Evolutionary conservation across 92 coral and sea anemone species (phyloP).

Genomic region (Anthopleura xanthogrammica): DNA sequence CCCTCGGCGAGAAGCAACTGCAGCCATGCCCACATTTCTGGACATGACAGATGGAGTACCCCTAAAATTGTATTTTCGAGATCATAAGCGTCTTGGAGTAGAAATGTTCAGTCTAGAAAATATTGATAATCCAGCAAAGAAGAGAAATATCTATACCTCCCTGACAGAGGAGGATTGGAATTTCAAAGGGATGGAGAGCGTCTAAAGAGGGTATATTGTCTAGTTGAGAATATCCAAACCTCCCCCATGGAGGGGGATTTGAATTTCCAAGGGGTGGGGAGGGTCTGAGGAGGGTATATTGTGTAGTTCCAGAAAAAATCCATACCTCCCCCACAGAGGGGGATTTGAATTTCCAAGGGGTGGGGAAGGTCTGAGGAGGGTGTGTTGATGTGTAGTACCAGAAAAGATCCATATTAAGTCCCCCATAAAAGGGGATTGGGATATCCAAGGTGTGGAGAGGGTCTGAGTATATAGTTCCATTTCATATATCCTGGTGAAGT

Average conservation of each 20-base stretch:
- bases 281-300: background rate
- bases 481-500: no score
- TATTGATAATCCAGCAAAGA: no score
- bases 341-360: no score
- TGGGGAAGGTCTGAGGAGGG: no score
- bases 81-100: background rate
- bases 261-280: background rate
- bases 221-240: no score
- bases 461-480: no score
- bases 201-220: background rate
- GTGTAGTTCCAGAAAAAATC: background rate
- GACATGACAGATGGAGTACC: constrained; percentile 86
- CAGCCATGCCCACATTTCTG: constrained; percentile 72
- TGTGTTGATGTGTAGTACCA: no score
- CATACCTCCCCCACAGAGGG: background rate
- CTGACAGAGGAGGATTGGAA: background rate
- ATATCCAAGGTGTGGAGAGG: no score
- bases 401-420: no score
- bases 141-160: background rate
- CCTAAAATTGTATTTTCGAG: constrained; percentile 28
- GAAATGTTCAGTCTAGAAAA: no score
- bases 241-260: background rate
- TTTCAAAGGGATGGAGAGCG: background rate
- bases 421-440: no score
- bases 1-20: constrained; percentile 65